Percentiles rank a stretch among this genome's conserved stretches.
phyloP scores from a whole-genome alignment of 2,888 invertebrate genomes.

The Limenitis arthemis region DNA sequence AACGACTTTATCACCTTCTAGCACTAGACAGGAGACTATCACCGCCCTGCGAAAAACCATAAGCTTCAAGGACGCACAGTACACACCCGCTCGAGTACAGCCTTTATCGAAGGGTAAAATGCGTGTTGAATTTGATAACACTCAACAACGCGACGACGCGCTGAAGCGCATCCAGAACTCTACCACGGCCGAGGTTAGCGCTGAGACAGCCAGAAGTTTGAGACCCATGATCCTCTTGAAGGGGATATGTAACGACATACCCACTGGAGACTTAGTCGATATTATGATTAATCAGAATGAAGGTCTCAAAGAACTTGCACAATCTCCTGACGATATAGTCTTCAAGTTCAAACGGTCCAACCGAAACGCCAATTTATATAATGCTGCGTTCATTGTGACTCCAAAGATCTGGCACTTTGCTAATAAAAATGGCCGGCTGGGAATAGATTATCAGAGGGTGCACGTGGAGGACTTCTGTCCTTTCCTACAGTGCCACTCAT shows the following conservation, averaged over 20 bases:
- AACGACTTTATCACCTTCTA: not conserved
- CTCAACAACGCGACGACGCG: not conserved
- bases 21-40: not conserved
- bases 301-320: not conserved
- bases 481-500: slow-evolving; percentile 7
- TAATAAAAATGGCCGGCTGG: not conserved
- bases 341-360: slow-evolving; percentile 1
- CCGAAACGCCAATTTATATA: not conserved
- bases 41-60: not conserved
- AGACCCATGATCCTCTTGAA: too few relatives aligned
- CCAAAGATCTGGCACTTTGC: not conserved
- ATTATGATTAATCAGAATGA: not conserved
- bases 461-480: slow-evolving; percentile 4
- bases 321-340: too few relatives aligned
- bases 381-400: not conserved
- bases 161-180: not conserved
- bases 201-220: too few relatives aligned
- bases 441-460: slow-evolving; percentile 4
- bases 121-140: slow-evolving; percentile 9
- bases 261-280: slow-evolving; percentile 1
- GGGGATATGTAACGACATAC: not conserved
- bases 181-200: slow-evolving; percentile 2
- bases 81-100: slow-evolving; percentile 1
- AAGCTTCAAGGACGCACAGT: not conserved
- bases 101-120: slow-evolving; percentile 5